phyloP scores from a whole-genome alignment of 2,888 invertebrate genomes.

The Lithophane socia region DNA sequence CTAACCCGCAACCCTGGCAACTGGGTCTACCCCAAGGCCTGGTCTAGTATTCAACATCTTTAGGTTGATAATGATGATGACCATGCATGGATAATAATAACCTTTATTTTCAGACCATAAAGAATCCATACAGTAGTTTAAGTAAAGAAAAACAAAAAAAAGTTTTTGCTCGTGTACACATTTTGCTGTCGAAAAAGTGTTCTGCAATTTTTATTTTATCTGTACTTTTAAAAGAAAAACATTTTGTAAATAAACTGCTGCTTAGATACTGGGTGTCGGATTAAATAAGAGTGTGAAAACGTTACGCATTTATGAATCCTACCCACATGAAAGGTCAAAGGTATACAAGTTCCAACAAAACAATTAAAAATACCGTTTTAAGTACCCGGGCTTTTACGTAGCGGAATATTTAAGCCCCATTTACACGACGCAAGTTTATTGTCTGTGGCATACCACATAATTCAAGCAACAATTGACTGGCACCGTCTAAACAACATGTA shows the following conservation, averaged over 20 bases:
- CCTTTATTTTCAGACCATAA: neutral
- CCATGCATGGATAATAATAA: neutral
- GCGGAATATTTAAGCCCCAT: neutral
- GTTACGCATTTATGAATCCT: slow-evolving; percentile 34
- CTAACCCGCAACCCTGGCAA: too few relatives aligned
- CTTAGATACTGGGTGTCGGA: slow-evolving; percentile 33
- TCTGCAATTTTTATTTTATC: neutral
- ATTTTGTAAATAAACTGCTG: neutral
- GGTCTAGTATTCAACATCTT: neutral
- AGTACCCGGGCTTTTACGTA: neutral
- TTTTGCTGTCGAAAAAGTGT: neutral
- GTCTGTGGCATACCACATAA: too few relatives aligned
- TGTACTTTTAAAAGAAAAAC: neutral
- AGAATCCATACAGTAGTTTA: neutral
- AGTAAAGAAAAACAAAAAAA: neutral
- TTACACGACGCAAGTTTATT: too few relatives aligned
- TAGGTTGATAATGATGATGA: neutral
- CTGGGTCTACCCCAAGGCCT: neutral
- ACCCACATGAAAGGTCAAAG: slow-evolving; percentile 22
- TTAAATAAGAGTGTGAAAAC: slow-evolving; percentile 41
- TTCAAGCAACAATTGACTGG: too few relatives aligned
- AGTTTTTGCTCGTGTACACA: neutral
- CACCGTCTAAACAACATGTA: too few relatives aligned
- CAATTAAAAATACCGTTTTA: slow-evolving; percentile 8
- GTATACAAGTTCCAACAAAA: slow-evolving; percentile 10